phyloP scores from a whole-genome alignment of 2,113 vertebrate genomes.

The Chelonoidis abingdonii region DNA sequence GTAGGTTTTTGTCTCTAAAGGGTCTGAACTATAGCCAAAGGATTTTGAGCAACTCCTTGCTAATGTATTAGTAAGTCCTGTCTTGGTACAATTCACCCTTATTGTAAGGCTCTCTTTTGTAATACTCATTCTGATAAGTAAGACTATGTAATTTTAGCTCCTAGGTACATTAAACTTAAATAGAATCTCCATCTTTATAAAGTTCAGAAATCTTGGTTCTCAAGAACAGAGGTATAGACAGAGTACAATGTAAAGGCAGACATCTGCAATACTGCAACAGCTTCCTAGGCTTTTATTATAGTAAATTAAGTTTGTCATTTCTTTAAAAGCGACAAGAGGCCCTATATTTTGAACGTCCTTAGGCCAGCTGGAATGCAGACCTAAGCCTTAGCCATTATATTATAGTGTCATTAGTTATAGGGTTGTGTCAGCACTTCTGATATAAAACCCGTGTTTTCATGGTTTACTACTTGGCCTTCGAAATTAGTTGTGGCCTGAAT shows the following conservation, averaged over 20 bases:
- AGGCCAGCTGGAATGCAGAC: not conserved
- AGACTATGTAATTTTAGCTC: not conserved
- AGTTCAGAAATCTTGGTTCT: not conserved
- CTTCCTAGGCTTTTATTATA: not conserved
- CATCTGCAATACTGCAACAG: not conserved
- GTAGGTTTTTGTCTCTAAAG: not conserved
- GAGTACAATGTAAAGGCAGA: not conserved
- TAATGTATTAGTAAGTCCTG: not conserved
- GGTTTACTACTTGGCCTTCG: not conserved
- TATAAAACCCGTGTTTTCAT: not conserved
- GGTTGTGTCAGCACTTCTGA: not conserved
- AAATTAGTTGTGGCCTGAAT: not conserved
- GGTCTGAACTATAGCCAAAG: not conserved
- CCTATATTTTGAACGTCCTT: not conserved
- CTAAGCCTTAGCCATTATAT: not conserved
- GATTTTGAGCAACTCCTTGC: conserved; percentile 1
- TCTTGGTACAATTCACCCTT: not conserved
- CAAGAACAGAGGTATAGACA: not conserved
- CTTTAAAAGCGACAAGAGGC: not conserved
- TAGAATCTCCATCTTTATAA: not conserved
- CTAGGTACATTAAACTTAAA: not conserved
- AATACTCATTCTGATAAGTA: not conserved
- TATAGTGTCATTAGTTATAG: not conserved
- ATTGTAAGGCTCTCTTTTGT: not conserved
- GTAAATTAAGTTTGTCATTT: not conserved